Evolutionary conservation across 1,140 invertebrate species (phyloP).

Genomic region (Listronotus oregonensis): DNA sequence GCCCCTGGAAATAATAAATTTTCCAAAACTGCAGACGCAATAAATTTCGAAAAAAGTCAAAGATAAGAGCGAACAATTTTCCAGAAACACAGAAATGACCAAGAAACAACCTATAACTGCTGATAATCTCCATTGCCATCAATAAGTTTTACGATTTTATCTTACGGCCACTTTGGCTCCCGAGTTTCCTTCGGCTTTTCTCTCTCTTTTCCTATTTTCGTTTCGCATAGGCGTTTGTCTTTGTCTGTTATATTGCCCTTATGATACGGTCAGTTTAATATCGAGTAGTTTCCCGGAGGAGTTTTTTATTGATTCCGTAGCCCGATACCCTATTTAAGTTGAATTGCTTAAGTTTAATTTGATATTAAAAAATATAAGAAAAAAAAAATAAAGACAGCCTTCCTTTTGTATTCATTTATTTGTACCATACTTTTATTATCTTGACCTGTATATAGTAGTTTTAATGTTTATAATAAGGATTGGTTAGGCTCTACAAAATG

Average conservation of each 20-base stretch:
- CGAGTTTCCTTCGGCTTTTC: slow-evolving; percentile 25
- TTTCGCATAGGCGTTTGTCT: slow-evolving; percentile 1
- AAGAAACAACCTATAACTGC: slow-evolving; percentile 53
- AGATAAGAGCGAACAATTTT: slow-evolving; percentile 50
- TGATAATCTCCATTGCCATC: slow-evolving; percentile 53
- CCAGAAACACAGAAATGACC: slow-evolving; percentile 52
- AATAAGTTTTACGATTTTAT: slow-evolving; percentile 54
- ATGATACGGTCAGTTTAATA: slow-evolving; percentile 52
- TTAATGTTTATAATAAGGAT: no score
- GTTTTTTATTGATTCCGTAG: slow-evolving; percentile 42
- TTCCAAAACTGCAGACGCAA: slow-evolving; percentile 20
- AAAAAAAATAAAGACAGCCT: no score
- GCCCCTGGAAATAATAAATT: slow-evolving; percentile 19
- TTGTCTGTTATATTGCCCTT: slow-evolving; percentile 24
- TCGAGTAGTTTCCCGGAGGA: slow-evolving; percentile 44
- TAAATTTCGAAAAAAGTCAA: slow-evolving; percentile 39
- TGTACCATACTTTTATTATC: no score
- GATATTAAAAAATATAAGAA: slow-evolving; percentile 33
- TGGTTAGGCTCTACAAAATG: no score
- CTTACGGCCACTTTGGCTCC: slow-evolving; percentile 46
- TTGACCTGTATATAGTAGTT: no score
- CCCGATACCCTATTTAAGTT: slow-evolving; percentile 17
- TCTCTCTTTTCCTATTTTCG: slow-evolving; percentile 9
- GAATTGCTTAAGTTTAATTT: slow-evolving; percentile 22
- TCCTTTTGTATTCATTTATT: no score